Evolutionary conservation across 2,888 invertebrate genomes (phyloP).

Genomic region (Polydrusus pterygomalis): DNA sequence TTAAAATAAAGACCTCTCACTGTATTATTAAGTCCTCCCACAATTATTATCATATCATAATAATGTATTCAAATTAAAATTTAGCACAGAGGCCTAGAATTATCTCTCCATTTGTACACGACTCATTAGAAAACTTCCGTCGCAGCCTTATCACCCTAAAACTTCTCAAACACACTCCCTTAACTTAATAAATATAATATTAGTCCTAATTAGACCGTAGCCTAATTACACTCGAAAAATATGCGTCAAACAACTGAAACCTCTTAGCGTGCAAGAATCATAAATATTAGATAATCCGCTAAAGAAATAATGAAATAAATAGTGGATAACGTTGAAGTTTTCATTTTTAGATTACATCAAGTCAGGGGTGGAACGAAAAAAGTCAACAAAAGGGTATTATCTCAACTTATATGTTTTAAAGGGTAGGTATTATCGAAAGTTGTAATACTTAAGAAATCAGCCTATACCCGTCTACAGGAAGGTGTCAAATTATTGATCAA

Average conservation of each 20-base stretch:
- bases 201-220: conserved; percentile 15
- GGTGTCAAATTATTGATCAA: no score
- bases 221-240: conserved; percentile 18
- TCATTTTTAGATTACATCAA: background rate
- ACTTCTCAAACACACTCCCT: conserved; percentile 21
- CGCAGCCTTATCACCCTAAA: conserved; percentile 9
- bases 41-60: background rate
- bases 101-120: conserved; percentile 11
- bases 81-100: background rate
- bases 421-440: no score
- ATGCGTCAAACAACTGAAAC: conserved; percentile 12
- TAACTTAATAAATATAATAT: conserved; percentile 17
- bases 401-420: no score
- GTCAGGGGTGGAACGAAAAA: no score
- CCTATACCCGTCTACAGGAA: no score
- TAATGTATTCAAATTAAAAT: conserved; percentile 12
- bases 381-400: no score
- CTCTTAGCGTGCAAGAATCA: background rate
- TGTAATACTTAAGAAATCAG: no score
- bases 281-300: conserved; percentile 1
- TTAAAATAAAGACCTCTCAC: background rate
- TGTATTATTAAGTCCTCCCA: background rate
- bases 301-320: background rate
- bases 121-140: conserved; percentile 12
- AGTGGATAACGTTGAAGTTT: background rate